Conservation (phyloP, 2,888 invertebrate species). For the Psococerastis gibbosa region DNA sequence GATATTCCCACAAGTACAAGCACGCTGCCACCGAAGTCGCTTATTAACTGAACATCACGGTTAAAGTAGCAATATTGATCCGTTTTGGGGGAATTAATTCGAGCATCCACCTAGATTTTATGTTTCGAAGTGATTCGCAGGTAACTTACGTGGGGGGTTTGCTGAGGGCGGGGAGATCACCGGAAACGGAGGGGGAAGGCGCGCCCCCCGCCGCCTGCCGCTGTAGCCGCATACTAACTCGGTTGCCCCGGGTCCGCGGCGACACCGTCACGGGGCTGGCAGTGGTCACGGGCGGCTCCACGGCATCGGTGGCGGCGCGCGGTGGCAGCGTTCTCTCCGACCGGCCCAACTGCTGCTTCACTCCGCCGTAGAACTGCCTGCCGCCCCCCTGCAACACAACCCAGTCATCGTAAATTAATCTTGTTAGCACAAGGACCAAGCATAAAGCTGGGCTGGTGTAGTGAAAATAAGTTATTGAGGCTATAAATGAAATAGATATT, state of each 20-base stretch:
- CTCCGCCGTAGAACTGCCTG: slow-evolving; percentile 25
- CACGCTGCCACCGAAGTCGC: neutral
- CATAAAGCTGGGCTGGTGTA: too few relatives aligned
- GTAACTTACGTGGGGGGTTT: slow-evolving; percentile 8
- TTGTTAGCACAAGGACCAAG: too few relatives aligned
- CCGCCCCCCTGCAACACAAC: neutral
- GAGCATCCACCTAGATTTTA: neutral
- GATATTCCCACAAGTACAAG: too few relatives aligned
- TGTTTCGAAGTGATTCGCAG: too few relatives aligned
- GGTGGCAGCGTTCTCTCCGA: slow-evolving; percentile 12
- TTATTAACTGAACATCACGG: neutral
- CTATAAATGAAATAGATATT: too few relatives aligned
- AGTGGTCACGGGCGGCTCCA: slow-evolving; percentile 26
- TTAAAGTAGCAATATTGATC: neutral
- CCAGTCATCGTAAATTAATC: too few relatives aligned
- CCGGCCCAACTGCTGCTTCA: slow-evolving; percentile 19
- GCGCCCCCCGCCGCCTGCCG: slow-evolving; percentile 19
- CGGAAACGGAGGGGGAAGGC: slow-evolving; percentile 20
- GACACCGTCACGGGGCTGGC: slow-evolving; percentile 24
- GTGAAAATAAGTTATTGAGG: too few relatives aligned
- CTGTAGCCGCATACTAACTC: slow-evolving; percentile 26
- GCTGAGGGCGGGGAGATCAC: slow-evolving; percentile 22
- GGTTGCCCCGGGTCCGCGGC: slow-evolving; percentile 12
- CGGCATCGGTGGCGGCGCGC: slow-evolving; percentile 16
- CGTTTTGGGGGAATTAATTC: neutral